A percentile compares a stretch with the other conserved stretches of the same genome.
phyloP scores from a whole-genome alignment of 2,888 invertebrate species.

The Ormyrus rosae region DNA sequence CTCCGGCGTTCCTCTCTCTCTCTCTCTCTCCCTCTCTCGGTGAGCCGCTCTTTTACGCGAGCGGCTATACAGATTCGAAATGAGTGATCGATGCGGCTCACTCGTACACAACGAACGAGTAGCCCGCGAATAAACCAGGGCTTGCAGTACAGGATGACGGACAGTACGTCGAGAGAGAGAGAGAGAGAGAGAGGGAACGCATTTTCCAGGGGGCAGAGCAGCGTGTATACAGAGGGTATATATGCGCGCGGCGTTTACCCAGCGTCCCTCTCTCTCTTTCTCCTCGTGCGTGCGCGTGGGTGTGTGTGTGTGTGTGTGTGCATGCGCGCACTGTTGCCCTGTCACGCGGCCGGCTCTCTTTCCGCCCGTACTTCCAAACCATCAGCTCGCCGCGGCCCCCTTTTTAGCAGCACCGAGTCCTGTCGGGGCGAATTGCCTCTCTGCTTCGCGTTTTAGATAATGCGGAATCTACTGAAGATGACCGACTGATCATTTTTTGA shows the following conservation, averaged over 20 bases:
- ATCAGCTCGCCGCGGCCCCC: constrained; percentile 5
- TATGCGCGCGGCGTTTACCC: not conserved
- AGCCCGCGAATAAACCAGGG: constrained; percentile 37
- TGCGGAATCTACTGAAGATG: too few species aligned
- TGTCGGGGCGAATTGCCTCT: too few species aligned
- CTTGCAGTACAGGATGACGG: not conserved
- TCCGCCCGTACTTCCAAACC: not conserved
- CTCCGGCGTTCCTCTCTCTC: not conserved
- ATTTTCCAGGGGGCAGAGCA: constrained; percentile 20
- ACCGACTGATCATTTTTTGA: too few species aligned
- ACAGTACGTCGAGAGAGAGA: not conserved
- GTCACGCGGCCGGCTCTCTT: not conserved
- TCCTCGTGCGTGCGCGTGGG: too few species aligned
- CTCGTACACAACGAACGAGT: not conserved
- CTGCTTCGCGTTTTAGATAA: too few species aligned
- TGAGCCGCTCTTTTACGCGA: not conserved
- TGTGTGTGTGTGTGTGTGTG: not conserved
- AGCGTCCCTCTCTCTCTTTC: too few species aligned
- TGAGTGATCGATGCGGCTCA: constrained; percentile 39
- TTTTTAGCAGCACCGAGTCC: not conserved
- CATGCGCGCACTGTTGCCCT: not conserved
- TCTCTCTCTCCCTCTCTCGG: not conserved
- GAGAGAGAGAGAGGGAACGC: not conserved
- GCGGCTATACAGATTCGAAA: constrained; percentile 26
- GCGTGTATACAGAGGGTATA: not conserved